A percentile compares a stretch with the other conserved stretches of the same genome.
phyloP scores from a whole-genome alignment of 2,113 vertebrate genomes.

The Malaclemys terrapin region DNA sequence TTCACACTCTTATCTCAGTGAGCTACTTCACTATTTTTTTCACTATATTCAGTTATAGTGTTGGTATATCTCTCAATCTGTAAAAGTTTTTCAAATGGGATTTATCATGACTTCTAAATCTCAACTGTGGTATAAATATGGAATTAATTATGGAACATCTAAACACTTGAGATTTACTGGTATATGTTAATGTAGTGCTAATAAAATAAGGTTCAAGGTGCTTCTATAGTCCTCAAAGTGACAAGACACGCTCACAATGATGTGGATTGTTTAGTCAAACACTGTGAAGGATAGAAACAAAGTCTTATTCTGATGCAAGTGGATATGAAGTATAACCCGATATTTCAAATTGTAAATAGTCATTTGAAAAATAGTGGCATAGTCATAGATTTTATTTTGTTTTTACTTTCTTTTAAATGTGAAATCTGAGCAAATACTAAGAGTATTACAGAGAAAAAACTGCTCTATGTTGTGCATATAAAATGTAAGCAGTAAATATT shows the following conservation, averaged over 20 bases:
- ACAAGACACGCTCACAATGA: background rate
- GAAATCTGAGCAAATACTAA: background rate
- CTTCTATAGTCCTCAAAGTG: constrained; percentile 58
- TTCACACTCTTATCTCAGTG: background rate
- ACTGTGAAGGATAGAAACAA: constrained; percentile 25
- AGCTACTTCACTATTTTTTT: background rate
- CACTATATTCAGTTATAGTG: background rate
- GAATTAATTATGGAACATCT: background rate
- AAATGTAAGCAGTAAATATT: background rate
- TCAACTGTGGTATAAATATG: background rate
- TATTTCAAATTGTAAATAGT: background rate
- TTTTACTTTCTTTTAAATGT: background rate
- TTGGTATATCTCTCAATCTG: background rate
- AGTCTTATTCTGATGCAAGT: constrained; percentile 77
- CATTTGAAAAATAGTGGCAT: background rate
- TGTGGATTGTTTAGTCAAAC: constrained; percentile 44
- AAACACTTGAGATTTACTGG: background rate
- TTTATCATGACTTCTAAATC: background rate
- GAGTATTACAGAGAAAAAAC: background rate
- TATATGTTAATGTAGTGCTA: background rate
- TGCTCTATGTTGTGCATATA: background rate
- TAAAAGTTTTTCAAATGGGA: background rate
- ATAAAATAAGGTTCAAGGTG: constrained; percentile 6
- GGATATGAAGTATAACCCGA: background rate
- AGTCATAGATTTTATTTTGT: background rate